Percentiles rank a stretch among this genome's conserved stretches.
Evolutionary conservation across 2,797 vertebrate genomes (phyloP).

Genomic region (Perodicticus potto): DNA sequence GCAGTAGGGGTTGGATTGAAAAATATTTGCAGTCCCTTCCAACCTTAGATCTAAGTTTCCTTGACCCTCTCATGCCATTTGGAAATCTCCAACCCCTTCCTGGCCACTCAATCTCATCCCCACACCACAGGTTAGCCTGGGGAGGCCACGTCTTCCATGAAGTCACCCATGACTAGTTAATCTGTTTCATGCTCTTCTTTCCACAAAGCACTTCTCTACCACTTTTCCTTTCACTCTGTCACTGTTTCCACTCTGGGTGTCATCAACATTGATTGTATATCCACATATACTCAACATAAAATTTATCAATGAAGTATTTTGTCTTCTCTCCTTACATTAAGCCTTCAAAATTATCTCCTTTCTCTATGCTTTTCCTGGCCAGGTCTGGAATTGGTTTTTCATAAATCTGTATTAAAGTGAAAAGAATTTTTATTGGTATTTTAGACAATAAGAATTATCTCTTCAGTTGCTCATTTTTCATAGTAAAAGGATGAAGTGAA

Average conservation of each 20-base stretch:
- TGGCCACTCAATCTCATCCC: neutral
- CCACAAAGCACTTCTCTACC: neutral
- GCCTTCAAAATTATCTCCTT: conserved; percentile 27
- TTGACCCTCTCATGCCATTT: neutral
- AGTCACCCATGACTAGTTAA: neutral
- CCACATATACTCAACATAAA: neutral
- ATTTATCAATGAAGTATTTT: neutral
- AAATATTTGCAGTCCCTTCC: neutral
- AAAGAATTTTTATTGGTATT: conserved; percentile 6
- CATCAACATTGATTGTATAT: neutral
- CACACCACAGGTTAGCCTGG: no score
- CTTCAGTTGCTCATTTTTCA: neutral
- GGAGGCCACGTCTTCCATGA: neutral
- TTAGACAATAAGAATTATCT: neutral
- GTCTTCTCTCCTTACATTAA: neutral
- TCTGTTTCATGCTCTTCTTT: neutral
- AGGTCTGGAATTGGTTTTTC: conserved; percentile 22
- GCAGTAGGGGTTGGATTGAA: neutral
- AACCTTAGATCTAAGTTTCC: neutral
- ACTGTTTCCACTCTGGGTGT: neutral
- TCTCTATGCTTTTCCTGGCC: neutral
- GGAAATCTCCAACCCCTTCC: neutral
- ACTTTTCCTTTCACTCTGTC: neutral
- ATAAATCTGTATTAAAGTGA: conserved; percentile 26
- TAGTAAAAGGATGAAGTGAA: neutral